These are phyloP conservation scores for Coremacera marginata DNA, from an alignment of 2,888 invertebrate species.

Conservation along the genomic window DNA sequence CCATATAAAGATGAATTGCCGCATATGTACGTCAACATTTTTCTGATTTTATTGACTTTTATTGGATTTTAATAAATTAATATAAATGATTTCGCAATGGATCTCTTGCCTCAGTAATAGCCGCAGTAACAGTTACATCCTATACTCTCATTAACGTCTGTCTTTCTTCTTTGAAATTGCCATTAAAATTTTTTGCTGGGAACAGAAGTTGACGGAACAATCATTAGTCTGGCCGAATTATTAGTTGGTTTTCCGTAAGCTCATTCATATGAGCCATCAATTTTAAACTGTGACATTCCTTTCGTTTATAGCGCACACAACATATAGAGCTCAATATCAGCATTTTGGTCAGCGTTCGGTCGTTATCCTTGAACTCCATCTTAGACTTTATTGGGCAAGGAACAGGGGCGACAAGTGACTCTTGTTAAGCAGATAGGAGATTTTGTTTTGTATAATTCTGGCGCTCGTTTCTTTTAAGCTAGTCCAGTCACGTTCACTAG, in stretches of 20 bases:
- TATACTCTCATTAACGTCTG: neutral
- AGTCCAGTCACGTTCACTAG: conserved; percentile 29
- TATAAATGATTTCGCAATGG: neutral
- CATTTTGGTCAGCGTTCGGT: conserved; percentile 11
- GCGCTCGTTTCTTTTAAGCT: neutral
- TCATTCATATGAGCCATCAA: neutral
- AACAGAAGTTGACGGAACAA: neutral
- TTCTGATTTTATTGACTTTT: no score
- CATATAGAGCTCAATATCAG: neutral
- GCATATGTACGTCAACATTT: neutral
- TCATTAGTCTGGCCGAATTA: neutral
- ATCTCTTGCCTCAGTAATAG: neutral
- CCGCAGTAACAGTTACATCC: neutral
- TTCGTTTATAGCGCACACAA: neutral
- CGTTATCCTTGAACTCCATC: conserved; percentile 14
- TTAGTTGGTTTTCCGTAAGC: no score
- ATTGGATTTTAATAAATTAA: neutral
- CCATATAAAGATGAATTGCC: neutral
- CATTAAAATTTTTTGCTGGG: neutral
- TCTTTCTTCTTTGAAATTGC: neutral
- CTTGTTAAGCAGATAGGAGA: conserved; percentile 22
- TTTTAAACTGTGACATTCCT: neutral
- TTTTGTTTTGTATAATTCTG: conserved; percentile 11
- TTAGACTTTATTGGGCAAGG: neutral
- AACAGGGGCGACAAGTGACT: conserved; percentile 14